Percentiles rank a stretch among this genome's conserved stretches.
Evolutionary conservation across 2,888 invertebrate species (phyloP).

Genomic region (Patella depressa): DNA sequence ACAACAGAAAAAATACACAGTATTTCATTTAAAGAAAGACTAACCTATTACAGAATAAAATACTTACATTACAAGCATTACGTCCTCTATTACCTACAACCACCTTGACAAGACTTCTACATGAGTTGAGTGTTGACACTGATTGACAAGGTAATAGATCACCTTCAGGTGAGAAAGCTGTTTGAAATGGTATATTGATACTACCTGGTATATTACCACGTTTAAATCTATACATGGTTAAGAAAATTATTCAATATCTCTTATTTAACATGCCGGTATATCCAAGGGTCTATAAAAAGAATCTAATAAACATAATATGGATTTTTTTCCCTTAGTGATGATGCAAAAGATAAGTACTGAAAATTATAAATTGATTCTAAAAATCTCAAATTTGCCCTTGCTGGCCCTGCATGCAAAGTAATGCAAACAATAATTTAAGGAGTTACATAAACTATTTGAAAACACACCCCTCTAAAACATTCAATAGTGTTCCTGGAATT

Average conservation of each 20-base stretch:
- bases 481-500: too few relatives aligned
- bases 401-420: not conserved
- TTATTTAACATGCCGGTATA: too few relatives aligned
- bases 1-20: too few relatives aligned
- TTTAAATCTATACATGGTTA: slow-evolving; percentile 76
- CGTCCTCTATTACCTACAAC: slow-evolving; percentile 84
- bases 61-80: slow-evolving; percentile 74
- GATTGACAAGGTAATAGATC: slow-evolving; percentile 78
- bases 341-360: too few relatives aligned
- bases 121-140: slow-evolving; percentile 73
- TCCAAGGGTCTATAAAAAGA: too few relatives aligned
- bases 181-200: slow-evolving; percentile 89
- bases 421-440: not conserved
- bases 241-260: slow-evolving; percentile 17
- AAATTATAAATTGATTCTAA: too few relatives aligned
- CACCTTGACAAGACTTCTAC: slow-evolving; percentile 80
- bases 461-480: too few relatives aligned
- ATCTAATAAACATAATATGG: too few relatives aligned
- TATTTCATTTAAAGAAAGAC: too few relatives aligned
- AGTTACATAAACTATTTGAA: too few relatives aligned
- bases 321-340: too few relatives aligned
- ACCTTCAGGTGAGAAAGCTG: slow-evolving; percentile 80
- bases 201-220: slow-evolving; percentile 85
- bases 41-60: not conserved
- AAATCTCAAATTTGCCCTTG: too few relatives aligned